Conservation (phyloP, 2,113 vertebrate genomes). For the Lampris incognitus region DNA sequence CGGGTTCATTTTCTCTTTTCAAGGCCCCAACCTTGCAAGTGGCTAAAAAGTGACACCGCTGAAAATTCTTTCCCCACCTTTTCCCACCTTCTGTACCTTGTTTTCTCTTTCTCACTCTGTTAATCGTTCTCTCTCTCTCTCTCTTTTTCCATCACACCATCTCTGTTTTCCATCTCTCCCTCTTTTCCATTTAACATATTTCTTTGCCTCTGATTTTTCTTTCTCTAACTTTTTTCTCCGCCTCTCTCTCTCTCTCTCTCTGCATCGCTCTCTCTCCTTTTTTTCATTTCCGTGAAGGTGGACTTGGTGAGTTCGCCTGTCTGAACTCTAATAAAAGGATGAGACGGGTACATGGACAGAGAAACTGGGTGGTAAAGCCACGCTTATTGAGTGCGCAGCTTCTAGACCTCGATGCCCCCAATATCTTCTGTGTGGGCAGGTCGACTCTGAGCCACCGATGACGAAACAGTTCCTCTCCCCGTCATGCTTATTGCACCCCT, state of each 20-base stretch:
- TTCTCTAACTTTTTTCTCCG: conserved; percentile 12
- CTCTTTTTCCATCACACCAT: not conserved
- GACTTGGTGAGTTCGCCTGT: conserved; percentile 2
- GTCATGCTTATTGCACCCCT: not conserved
- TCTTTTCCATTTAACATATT: too few relatives aligned
- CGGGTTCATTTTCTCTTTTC: not conserved
- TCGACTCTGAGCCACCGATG: conserved; percentile 16
- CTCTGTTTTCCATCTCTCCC: not conserved
- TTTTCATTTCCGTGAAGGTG: conserved; percentile 40
- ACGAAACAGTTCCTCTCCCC: not conserved
- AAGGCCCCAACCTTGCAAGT: not conserved
- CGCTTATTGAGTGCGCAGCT: conserved; percentile 43
- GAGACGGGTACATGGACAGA: conserved; percentile 40
- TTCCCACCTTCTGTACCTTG: not conserved
- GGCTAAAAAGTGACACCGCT: too few relatives aligned
- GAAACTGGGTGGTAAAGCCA: conserved; percentile 16
- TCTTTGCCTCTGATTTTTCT: not conserved
- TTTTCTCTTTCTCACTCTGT: not conserved
- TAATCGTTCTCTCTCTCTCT: not conserved
- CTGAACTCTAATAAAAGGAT: conserved; percentile 49
- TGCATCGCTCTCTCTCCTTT: not conserved
- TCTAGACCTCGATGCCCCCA: conserved; percentile 2
- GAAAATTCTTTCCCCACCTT: too few relatives aligned
- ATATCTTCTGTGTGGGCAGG: conserved; percentile 18
- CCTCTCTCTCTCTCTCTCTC: not conserved